Base-by-base conservation (phyloP, 2,888 invertebrate species). In the Rhyacophila evoluta region DNA sequence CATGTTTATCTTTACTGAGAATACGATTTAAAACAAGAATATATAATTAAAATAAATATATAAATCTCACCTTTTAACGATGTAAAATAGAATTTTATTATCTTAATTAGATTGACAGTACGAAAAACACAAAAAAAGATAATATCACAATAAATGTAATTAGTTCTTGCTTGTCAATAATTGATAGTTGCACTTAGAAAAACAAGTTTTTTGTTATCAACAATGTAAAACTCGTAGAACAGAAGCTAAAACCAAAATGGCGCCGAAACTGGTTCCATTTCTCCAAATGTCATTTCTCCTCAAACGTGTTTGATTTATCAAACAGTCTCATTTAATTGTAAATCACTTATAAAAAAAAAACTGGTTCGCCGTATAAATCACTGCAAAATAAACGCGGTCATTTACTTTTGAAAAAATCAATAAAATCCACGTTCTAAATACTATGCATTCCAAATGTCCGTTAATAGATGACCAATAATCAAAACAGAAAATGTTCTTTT, bases 211-310 rank as follows among this genome's bases (percentile, higher is more conserved):
- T 1, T 19, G 55, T 25, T 33, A 33, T 33, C 29, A 33, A 55
- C 19, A 55, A 55, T 55, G 15, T 25, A 55, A 55, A 6, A 25
- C 55, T 19, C 55, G 55, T 19, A 55, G 15, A 55, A 55, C 55
- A 19, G 6, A 55, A 55, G 15, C 55, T 55, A 55, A 55, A 55
- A 19, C 55, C 0, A 55, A 55, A 55, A 55, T 55, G 55, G 55
- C 55, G 55, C 25, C 55, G 10, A 3, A 55, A 55, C 55, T 55
- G 55, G 55, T 55, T 25, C 55, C 55, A 55, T 55, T 55, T 55
- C 55, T 55, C 55, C 55, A 55, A 55, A 55, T 55, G 55, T 55
- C 55, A 55, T 55, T 55, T 55, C 55, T 55, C 55, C 25, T 55
- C 55, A 55, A 19, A 55, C 55, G 19, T 8, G 55, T 55, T 25